A percentile compares a stretch with the other conserved stretches of the same genome.
Evolutionary conservation across 2,888 invertebrate species (phyloP).

Genomic region (Scaptomyza caliginosa): DNA sequence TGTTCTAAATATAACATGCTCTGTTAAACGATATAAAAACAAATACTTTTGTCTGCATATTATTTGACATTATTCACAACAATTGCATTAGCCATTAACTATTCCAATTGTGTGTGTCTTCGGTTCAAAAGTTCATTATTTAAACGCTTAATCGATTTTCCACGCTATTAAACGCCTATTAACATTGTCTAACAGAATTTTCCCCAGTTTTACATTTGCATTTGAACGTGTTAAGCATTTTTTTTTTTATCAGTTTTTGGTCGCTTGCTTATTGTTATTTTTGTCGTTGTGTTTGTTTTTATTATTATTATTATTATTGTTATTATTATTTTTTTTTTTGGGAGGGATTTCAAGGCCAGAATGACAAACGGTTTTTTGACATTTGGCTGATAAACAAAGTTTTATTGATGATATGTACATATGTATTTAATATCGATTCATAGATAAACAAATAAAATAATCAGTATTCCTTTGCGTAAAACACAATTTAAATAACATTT

Average conservation of each 20-base stretch:
- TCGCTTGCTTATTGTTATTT: neutral
- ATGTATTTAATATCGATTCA: neutral
- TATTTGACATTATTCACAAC: too few relatives aligned
- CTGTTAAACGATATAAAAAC: too few relatives aligned
- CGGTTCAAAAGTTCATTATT: too few relatives aligned
- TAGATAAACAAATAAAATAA: neutral
- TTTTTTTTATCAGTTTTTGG: neutral
- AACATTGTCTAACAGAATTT: conserved; percentile 34
- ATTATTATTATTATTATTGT: neutral
- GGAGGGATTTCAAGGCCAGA: conserved; percentile 10
- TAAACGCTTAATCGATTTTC: conserved; percentile 69
- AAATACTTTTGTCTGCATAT: too few relatives aligned
- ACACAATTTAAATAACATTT: neutral
- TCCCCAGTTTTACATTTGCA: conserved; percentile 2
- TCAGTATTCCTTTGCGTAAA: neutral
- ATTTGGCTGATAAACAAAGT: conserved; percentile 13
- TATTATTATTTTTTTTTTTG: neutral
- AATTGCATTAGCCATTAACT: too few relatives aligned
- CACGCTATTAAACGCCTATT: conserved; percentile 52
- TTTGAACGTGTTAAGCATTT: conserved; percentile 18
- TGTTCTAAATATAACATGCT: too few relatives aligned
- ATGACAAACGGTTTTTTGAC: neutral
- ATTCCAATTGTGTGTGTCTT: too few relatives aligned
- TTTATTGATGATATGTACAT: conserved; percentile 17
- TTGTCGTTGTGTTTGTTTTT: neutral